A percentile compares a stretch with the other conserved stretches of the same genome.
Conservation (phyloP, 2,797 vertebrate genomes). For the Enteromius argenteus region DNA sequence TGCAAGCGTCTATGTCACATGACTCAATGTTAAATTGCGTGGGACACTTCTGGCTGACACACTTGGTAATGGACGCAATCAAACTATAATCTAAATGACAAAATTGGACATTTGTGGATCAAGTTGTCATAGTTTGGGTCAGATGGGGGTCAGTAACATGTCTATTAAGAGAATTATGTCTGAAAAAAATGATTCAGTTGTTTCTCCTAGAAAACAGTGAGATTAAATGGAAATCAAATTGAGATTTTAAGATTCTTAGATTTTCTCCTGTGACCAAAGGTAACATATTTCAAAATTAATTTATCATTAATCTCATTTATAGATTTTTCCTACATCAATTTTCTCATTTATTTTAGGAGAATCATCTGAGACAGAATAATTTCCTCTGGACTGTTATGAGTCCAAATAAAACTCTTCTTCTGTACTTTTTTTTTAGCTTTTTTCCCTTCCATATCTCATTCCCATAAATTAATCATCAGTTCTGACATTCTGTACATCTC, state of each 20-base stretch:
- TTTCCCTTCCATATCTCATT: background rate
- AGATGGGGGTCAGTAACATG: background rate
- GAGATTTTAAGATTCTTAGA: background rate
- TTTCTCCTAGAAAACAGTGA: background rate
- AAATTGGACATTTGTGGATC: background rate
- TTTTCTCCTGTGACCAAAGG: background rate
- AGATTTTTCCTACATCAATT: background rate
- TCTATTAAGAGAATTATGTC: background rate
- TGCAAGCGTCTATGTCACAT: background rate
- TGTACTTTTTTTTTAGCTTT: background rate
- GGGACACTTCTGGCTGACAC: background rate
- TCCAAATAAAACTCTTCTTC: background rate
- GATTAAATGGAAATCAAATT: background rate
- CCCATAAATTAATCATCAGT: background rate
- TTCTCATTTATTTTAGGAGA: background rate
- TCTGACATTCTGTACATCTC: background rate
- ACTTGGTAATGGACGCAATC: background rate
- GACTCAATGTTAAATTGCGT: background rate
- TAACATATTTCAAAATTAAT: background rate
- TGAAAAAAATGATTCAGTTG: background rate
- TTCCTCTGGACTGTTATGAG: background rate
- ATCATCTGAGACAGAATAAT: background rate
- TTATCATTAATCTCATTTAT: background rate
- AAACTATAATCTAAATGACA: background rate
- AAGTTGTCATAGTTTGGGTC: background rate